A percentile compares a stretch with the other conserved stretches of the same genome.
These are phyloP conservation scores for Montipora efflorescens DNA, from an alignment of 64 coral and sea anemone species.

Conservation along the genomic window DNA sequence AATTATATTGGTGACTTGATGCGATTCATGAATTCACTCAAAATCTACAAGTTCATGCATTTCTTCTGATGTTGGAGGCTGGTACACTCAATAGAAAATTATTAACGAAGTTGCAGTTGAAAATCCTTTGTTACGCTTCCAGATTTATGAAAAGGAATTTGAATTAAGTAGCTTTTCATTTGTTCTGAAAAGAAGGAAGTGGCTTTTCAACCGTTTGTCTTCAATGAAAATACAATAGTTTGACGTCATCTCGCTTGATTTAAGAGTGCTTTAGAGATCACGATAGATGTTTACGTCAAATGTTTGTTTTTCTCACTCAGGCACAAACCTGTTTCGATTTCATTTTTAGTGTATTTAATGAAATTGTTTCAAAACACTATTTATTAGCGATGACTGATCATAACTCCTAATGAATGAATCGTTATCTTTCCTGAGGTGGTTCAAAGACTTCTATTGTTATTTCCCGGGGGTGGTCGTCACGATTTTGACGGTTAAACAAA, in stretches of 20 bases:
- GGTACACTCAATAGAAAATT: background rate
- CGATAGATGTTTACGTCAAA: background rate
- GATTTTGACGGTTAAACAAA: background rate
- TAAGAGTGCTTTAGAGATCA: background rate
- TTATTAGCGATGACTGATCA: background rate
- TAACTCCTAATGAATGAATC: background rate
- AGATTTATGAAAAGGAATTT: background rate
- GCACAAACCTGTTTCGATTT: background rate
- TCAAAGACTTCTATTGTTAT: background rate
- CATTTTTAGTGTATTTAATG: background rate
- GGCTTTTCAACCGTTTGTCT: background rate
- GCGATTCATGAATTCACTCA: background rate
- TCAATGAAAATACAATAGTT: background rate
- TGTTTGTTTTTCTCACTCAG: background rate
- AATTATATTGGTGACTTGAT: background rate
- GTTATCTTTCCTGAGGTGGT: background rate
- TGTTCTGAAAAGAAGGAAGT: background rate
- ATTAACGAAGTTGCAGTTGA: background rate
- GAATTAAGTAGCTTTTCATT: background rate
- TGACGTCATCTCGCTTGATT: constrained; percentile 20
- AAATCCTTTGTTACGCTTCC: background rate
- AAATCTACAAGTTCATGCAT: background rate
- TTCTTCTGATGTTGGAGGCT: background rate
- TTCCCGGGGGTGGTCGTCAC: background rate
- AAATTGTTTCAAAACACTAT: background rate